A percentile compares a stretch with the other conserved stretches of the same genome.
Conservation (phyloP, 2,888 invertebrate species). For the Thereva unica region DNA sequence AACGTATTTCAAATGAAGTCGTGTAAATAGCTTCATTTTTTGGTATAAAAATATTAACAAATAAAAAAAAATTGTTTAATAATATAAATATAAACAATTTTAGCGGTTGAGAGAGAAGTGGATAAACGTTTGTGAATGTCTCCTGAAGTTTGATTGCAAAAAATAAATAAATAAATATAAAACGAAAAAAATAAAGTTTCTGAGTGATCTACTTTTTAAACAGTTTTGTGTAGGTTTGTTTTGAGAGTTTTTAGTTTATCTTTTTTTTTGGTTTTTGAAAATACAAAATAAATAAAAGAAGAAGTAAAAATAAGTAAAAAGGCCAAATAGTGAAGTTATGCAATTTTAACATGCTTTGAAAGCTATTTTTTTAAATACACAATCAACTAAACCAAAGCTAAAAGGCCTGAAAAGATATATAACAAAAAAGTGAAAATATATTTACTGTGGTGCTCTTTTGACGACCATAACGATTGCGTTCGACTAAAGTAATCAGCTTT, state of each 20-base stretch:
- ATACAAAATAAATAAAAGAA: too few species aligned
- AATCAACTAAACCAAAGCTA: background rate
- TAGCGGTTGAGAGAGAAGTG: too few species aligned
- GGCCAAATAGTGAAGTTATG: slow-evolving; percentile 18
- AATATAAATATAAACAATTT: background rate
- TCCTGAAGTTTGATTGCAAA: background rate
- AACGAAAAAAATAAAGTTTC: slow-evolving; percentile 7
- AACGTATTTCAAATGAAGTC: slow-evolving; percentile 45
- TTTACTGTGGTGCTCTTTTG: too few species aligned
- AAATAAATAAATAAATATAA: slow-evolving; percentile 1
- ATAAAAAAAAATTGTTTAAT: slow-evolving; percentile 13
- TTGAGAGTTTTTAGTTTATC: slow-evolving; percentile 3
- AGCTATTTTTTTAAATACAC: background rate
- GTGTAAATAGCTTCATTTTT: slow-evolving; percentile 36
- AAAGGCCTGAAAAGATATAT: background rate
- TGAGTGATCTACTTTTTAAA: slow-evolving; percentile 18
- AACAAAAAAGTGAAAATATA: too few species aligned
- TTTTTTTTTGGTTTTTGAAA: too few species aligned
- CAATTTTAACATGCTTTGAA: slow-evolving; percentile 18
- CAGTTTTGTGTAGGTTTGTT: slow-evolving; percentile 15
- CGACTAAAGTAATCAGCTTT: too few species aligned
- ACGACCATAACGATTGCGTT: too few species aligned
- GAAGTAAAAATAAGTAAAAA: too few species aligned
- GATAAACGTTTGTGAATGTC: too few species aligned
- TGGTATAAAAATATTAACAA: background rate